Conservation (phyloP, 2,888 invertebrate species). For the Seira ritae region DNA sequence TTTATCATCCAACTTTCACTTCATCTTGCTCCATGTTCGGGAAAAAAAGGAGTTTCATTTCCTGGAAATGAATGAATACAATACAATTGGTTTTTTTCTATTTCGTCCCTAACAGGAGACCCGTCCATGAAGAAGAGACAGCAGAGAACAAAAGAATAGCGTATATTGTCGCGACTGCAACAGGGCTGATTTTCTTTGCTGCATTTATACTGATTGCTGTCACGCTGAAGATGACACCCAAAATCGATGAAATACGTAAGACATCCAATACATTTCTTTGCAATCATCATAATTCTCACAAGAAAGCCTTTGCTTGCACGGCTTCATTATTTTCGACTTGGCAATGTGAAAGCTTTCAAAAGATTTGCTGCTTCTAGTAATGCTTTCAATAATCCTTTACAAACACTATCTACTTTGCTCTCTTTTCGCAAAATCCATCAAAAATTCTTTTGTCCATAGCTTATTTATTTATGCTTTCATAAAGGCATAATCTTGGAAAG, state of each 20-base stretch:
- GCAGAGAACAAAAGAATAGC: conserved; percentile 65
- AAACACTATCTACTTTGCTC: no score
- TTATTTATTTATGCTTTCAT: no score
- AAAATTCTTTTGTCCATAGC: no score
- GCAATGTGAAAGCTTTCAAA: conserved; percentile 29
- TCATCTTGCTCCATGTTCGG: no score
- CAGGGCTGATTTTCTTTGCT: conserved; percentile 66
- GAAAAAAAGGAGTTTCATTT: no score
- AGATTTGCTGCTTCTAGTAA: no score
- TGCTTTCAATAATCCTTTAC: no score
- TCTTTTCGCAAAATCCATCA: no score
- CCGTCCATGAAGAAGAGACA: conserved; percentile 59
- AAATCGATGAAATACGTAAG: conserved; percentile 70
- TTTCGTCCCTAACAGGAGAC: conserved; percentile 58
- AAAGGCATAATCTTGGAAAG: no score
- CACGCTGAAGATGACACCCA: conserved; percentile 68
- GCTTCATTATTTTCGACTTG: conserved; percentile 34
- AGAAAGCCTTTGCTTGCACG: conserved; percentile 28
- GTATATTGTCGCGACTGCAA: conserved; percentile 63
- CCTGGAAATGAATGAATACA: no score
- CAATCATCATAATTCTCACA: conserved; percentile 16
- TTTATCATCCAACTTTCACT: no score
- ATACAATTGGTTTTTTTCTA: no score
- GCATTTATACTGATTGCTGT: conserved; percentile 68
- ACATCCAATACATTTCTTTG: conserved; percentile 24